Percentiles rank a stretch among this genome's conserved stretches.
phyloP scores from a whole-genome alignment of 2,797 vertebrate species.

The Tympanoctomys barrerae region DNA sequence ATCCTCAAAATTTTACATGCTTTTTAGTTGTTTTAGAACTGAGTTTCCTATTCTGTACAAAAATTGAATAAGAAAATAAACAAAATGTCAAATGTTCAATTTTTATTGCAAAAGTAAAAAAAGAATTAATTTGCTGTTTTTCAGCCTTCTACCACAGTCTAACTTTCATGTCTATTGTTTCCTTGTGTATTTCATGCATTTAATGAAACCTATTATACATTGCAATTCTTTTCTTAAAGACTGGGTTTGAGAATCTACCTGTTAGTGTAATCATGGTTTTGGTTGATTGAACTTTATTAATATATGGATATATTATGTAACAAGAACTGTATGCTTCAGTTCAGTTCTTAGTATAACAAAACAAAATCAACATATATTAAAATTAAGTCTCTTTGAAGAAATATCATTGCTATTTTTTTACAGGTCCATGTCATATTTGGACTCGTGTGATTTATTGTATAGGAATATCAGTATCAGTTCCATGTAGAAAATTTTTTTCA shows the following conservation, averaged over 20 bases:
- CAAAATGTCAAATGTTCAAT: slow-evolving; percentile 1
- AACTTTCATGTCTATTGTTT: background rate
- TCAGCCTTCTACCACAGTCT: background rate
- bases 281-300: background rate
- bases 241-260: background rate
- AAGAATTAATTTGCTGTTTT: background rate
- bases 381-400: background rate
- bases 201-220: background rate
- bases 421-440: background rate
- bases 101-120: background rate
- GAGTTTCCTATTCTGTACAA: background rate
- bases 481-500: background rate
- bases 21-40: background rate
- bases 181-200: background rate
- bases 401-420: background rate
- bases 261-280: background rate
- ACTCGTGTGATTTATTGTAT: background rate
- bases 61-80: slow-evolving; percentile 23
- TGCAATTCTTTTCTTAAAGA: slow-evolving; percentile 15
- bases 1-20: background rate
- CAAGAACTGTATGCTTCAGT: background rate
- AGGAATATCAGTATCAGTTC: background rate
- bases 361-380: background rate
- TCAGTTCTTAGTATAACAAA: background rate
- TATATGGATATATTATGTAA: background rate